Conservation (phyloP, 2,888 invertebrate species). For the Ophonus ardosiacus region DNA sequence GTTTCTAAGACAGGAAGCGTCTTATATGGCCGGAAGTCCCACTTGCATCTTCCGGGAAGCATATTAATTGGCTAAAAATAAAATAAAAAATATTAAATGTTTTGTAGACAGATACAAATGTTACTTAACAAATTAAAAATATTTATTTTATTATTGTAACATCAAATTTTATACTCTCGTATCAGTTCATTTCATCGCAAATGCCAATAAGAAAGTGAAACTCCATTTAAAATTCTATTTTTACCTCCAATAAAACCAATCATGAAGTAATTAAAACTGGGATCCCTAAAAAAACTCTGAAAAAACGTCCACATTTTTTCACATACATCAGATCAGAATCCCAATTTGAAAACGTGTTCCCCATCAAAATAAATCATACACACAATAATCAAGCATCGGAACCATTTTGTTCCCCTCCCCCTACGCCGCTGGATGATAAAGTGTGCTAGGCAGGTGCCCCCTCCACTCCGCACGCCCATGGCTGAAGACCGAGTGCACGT, state of each 20-base stretch:
- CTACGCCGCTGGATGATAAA: slow-evolving; percentile 46
- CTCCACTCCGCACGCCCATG: slow-evolving; percentile 24
- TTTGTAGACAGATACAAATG: not conserved
- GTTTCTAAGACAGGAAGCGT: not conserved
- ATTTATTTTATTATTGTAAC: not conserved
- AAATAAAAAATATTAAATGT: not conserved
- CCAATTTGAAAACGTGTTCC: slow-evolving; percentile 54
- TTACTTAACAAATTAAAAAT: not conserved
- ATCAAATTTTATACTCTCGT: not conserved
- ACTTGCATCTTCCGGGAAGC: not conserved
- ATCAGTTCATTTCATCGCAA: not conserved
- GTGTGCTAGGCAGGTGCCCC: slow-evolving; percentile 52
- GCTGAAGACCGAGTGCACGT: not conserved
- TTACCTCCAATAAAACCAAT: slow-evolving; percentile 31
- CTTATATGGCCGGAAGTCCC: not conserved
- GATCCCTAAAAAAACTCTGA: not conserved
- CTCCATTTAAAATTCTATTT: slow-evolving; percentile 36
- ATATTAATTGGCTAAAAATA: not conserved
- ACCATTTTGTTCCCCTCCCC: slow-evolving; percentile 44
- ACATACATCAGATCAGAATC: slow-evolving; percentile 49
- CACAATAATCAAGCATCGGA: slow-evolving; percentile 51
- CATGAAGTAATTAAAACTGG: slow-evolving; percentile 40
- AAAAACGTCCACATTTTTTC: slow-evolving; percentile 59
- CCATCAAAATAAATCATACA: slow-evolving; percentile 52
- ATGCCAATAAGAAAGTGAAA: not conserved